Base-by-base conservation (phyloP, 2,797 vertebrate species). In the Sardinella longiceps region DNA sequence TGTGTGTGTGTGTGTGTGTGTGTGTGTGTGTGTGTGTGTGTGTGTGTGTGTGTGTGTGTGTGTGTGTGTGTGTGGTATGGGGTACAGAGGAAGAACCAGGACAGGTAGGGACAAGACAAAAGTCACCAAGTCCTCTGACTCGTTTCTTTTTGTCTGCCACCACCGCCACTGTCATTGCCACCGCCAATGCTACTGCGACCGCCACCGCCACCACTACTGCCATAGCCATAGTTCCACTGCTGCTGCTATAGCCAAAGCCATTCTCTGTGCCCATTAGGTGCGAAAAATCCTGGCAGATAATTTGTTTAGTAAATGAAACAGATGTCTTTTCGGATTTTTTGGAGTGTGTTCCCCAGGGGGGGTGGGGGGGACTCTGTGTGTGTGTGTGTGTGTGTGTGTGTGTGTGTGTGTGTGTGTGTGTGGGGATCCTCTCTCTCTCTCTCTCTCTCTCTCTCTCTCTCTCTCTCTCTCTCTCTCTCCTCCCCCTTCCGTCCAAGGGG, bases 231-330 rank as follows among this genome's bases (percentile, higher is more conserved):
- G 43, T 45, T 7, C 2, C 43, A 45, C n/a, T n/a, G n/a, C n/a
- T n/a, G n/a, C n/a, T n/a, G 43, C 7, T 7, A 45, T 2, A 3
- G 43, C 2, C 43, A 45, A 45, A 2, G 15, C 86, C 87, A 86
- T 82, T 84, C 87, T 84, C 81, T 83, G 85, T 90, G 89, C 92
- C 91, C 89, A 91, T 92, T 91, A 92, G 88, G 92, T 91, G 89
- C 37, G 37, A 91, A 82, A 90, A 87, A 92, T 87, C 86, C 86
- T 93, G 89, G 93, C 89, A 93, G 89, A 92, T 95, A 87, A 91
- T 94, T 88, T 93, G 93, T 94, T 94, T 93, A 92, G 95, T 92
- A 95, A 95, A 94, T 95, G 94, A 95, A 96, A 95, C 90, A 94
- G 92, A 94, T 94, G 92, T 95, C 92, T 94, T 90, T 90, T 93